Evolutionary conservation across 30 jellyfish, hydroid and myxozoan species (phyloP).

Genomic region (Aurelia aurita complex sp. Pacific): DNA sequence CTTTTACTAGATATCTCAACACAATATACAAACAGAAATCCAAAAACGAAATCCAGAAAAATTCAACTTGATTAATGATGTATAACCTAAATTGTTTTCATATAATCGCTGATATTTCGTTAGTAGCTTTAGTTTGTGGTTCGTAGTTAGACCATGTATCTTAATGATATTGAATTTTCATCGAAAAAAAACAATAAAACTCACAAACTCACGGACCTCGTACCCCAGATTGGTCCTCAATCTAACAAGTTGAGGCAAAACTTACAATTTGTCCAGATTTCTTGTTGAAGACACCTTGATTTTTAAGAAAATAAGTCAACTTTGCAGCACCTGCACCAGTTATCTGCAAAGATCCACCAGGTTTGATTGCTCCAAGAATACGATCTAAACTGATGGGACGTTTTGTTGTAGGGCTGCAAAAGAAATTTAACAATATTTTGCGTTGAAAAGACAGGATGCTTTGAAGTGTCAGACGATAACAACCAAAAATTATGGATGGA

Average conservation of each 20-base stretch:
- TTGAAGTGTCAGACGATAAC: not conserved
- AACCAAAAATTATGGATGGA: not conserved
- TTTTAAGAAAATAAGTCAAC: constrained; percentile 61
- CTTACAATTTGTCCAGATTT: constrained; percentile 72
- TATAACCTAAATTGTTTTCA: no score
- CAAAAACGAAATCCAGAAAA: no score
- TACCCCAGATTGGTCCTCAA: no score
- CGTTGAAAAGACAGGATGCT: not conserved
- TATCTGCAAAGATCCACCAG: constrained; percentile 20
- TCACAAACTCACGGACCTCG: no score
- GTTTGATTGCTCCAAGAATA: constrained; percentile 48
- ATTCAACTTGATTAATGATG: no score
- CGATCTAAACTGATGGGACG: constrained; percentile 45
- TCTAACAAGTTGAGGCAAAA: not conserved
- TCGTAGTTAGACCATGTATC: no score
- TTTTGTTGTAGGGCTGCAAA: constrained; percentile 46
- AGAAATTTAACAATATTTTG: not conserved
- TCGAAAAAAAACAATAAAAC: no score
- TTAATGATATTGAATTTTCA: no score
- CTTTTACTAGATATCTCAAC: no score
- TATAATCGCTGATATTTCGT: no score
- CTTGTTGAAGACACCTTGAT: constrained; percentile 60
- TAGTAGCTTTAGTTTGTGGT: no score
- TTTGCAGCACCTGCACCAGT: constrained; percentile 64
- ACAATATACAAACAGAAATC: no score